Base-by-base conservation (phyloP, 2,113 vertebrate species). In the Menura novaehollandiae region DNA sequence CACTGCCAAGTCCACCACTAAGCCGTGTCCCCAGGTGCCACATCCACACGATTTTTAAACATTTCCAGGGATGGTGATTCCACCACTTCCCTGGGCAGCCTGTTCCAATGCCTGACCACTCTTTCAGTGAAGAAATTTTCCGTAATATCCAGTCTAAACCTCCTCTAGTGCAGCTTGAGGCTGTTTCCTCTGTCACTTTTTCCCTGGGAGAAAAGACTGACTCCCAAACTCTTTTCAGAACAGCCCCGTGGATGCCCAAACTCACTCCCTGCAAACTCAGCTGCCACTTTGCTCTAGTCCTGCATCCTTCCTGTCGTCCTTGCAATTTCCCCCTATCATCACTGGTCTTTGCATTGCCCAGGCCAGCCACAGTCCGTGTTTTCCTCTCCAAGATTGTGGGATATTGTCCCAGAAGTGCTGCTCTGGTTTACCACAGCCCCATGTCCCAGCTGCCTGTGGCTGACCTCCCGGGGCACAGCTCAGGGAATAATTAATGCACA, bases 211-310 rank as follows among this genome's bases (percentile, higher is more conserved):
- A 22, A 41, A 47, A 47, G 6, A 12, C 2, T 15, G 28, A 10
- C 0, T 0, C 13, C 51, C 52, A 33, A 1, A 10, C 28, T 67
- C 33, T 23, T 53, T 67, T 21, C 47, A 30, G 30, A 77, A 23
- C 49, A 69, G 23, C 27, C 13, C 41, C 32, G 39, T 20, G 2
- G 20, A 14, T 13, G 27, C 67, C 39, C 30, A 43, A 56, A 53
- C 10, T 71, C 79, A 1, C 14, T 77, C 73, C 49, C 56, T 26
- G 11, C 47, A 59, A 87, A 52, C 44, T 55, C 87, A n/a, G 44
- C 59, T 56, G 20, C 37, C 78, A 7, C 55, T 74, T 37, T 12
- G 46, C 55, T 82, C 60, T 55, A 16, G 51, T 73, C 26, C 39
- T 73, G 17, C 35, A 2, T 20, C 39, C 77, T 58, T 27, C n/a